These are phyloP conservation scores for Holothuria scabra DNA, from an alignment of 53 echinoderm and acorn worm genomes.

Conservation along the genomic window DNA sequence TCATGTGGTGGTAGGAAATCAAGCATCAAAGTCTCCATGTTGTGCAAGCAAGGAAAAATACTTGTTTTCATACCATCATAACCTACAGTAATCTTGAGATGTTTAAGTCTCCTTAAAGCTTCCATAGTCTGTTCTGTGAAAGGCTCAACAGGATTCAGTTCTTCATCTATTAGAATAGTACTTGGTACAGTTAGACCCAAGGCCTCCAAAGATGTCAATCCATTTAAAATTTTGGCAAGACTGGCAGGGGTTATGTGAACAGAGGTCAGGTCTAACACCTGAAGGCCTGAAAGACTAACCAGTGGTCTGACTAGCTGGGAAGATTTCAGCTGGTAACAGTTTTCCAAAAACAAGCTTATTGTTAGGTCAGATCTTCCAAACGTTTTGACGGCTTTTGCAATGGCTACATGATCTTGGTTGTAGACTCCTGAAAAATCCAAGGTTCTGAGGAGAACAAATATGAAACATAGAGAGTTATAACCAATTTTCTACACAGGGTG, in stretches of 20 bases:
- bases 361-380: neutral
- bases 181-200: neutral
- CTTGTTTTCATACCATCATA: neutral
- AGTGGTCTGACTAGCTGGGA: slow-evolving; percentile 5
- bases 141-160: neutral
- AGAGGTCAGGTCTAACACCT: slow-evolving; percentile 17
- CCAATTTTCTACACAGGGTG: too few relatives aligned
- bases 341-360: neutral
- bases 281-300: neutral
- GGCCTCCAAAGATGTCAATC: neutral
- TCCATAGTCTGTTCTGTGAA: slow-evolving; percentile 13
- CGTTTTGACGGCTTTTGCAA: neutral
- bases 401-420: neutral
- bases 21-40: slow-evolving; percentile 11
- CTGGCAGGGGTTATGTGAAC: neutral
- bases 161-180: neutral
- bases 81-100: slow-evolving; percentile 9
- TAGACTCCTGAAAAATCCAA: neutral
- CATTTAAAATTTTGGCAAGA: slow-evolving; percentile 12
- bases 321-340: slow-evolving; percentile 29
- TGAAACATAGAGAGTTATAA: neutral
- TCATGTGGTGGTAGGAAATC: slow-evolving; percentile 14
- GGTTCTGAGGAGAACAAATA: neutral
- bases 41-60: slow-evolving; percentile 14
- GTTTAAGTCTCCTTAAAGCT: slow-evolving; percentile 2